phyloP scores from a whole-genome alignment of 2,797 vertebrate genomes.

The Ispidina picta region DNA sequence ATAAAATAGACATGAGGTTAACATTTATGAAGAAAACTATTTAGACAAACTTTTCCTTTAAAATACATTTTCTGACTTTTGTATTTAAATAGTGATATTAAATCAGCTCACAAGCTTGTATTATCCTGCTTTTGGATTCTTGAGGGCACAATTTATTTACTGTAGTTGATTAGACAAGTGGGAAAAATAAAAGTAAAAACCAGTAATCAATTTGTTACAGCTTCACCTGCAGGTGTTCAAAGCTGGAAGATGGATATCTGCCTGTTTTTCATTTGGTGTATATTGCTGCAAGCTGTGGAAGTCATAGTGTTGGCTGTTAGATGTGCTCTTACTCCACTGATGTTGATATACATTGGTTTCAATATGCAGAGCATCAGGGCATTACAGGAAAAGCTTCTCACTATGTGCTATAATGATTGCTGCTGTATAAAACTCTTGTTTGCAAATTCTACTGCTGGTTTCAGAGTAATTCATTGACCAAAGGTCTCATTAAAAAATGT shows the following conservation, averaged over 20 bases:
- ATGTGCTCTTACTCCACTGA: not conserved
- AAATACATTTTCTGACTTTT: conserved; percentile 3
- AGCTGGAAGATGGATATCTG: not conserved
- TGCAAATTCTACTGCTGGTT: not conserved
- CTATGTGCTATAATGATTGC: not conserved
- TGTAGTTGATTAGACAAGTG: not conserved
- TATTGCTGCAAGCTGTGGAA: not conserved
- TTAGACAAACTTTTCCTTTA: not conserved
- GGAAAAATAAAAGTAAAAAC: not conserved
- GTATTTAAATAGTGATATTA: not conserved
- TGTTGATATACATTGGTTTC: rapidly evolving
- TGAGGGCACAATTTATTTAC: conserved; percentile 50
- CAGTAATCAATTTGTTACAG: not conserved
- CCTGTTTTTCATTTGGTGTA: not conserved
- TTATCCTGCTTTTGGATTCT: conserved; percentile 11
- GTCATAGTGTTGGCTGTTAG: not conserved
- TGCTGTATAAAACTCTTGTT: not conserved
- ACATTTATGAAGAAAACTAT: not conserved
- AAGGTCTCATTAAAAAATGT: not conserved
- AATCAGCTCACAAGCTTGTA: not conserved
- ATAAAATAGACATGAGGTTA: not conserved
- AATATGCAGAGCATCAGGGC: not conserved
- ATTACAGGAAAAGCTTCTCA: not conserved
- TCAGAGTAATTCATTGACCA: not conserved
- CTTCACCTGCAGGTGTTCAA: conserved; percentile 27